phyloP scores from a whole-genome alignment of 1,140 invertebrate species.

The Chironomus striatipennis region DNA sequence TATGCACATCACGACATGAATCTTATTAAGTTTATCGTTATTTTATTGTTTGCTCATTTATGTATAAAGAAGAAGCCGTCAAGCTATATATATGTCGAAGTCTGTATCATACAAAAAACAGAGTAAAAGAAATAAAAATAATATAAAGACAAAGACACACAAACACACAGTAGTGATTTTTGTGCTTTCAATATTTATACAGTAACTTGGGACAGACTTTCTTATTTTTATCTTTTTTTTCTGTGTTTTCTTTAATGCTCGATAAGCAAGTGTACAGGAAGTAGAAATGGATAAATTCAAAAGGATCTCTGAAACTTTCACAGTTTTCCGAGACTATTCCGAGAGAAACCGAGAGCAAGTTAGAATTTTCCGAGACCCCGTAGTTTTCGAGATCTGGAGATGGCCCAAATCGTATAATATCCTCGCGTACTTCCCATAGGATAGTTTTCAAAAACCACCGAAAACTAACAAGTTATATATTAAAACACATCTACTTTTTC shows the following conservation, averaged over 20 bases:
- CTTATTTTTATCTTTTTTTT: neutral
- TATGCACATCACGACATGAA: slow-evolving; percentile 16
- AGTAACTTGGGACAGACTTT: neutral
- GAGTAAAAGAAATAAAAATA: neutral
- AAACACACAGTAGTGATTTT: neutral
- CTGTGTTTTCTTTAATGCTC: neutral
- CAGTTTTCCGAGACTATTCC: no score
- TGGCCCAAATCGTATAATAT: no score
- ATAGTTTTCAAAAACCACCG: no score
- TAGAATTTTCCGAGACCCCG: no score
- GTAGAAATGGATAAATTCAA: no score
- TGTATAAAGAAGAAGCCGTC: neutral
- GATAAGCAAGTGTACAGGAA: no score
- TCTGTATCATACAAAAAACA: neutral
- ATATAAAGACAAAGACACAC: slow-evolving; percentile 6
- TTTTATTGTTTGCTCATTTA: slow-evolving; percentile 22
- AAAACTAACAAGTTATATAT: no score
- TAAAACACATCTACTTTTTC: no score
- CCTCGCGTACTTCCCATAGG: no score
- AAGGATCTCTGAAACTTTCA: no score
- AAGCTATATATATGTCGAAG: neutral
- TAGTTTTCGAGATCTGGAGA: no score
- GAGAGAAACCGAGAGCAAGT: no score
- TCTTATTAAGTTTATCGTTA: slow-evolving; percentile 23
- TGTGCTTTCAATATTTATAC: slow-evolving; percentile 14